Base-by-base conservation (phyloP, 1,140 invertebrate species). In the Drosophila nigromelanica region DNA sequence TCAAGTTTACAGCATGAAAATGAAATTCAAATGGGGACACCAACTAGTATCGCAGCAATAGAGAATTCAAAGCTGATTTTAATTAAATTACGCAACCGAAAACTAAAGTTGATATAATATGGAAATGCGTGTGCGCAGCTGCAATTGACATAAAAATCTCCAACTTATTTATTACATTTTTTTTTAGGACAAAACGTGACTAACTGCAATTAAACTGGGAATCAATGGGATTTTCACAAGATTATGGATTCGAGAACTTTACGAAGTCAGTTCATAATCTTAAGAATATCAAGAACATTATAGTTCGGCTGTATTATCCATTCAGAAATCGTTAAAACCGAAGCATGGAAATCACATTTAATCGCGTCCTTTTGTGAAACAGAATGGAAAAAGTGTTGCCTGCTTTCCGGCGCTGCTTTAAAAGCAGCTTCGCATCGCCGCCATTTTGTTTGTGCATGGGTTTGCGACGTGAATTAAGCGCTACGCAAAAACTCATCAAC, bases 401-500 rank as follows among this genome's bases (percentile, higher is more conserved):
- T 83, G 43, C 73, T 64, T 73, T 56, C 33, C 24, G 64, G 80
- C 61, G 71, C 43, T 40, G 37, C 18, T 51, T 42, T 67, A 62
- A 63, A 78, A 51, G 64, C n/a, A 62, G 59, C 56, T 43, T 50
- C 40, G 39, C 60, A 47, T 55, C 45, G 47, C 63, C 62, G 69
- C 69, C 69, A 72, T 71, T 76, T 68, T 78, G 78, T 67, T 73
- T 82, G 50, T 24, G 60, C 70, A 61, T 59, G 74, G 45, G 45
- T 27, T 42, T 58, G 64, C 62, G 47, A 51, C 50, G 52, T 62
- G 67, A 73, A 76, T 72, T 73, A 67, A 42, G 15, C 18, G 52
- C 39, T 42, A 40, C 8, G 64, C 54, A 48, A 64, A 58, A 60
- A 76, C 73, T 85, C 80, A 69, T 80, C 75, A 83, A 42, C 50